phyloP scores from a whole-genome alignment of 2,113 vertebrate species.

The Chitala chitala region DNA sequence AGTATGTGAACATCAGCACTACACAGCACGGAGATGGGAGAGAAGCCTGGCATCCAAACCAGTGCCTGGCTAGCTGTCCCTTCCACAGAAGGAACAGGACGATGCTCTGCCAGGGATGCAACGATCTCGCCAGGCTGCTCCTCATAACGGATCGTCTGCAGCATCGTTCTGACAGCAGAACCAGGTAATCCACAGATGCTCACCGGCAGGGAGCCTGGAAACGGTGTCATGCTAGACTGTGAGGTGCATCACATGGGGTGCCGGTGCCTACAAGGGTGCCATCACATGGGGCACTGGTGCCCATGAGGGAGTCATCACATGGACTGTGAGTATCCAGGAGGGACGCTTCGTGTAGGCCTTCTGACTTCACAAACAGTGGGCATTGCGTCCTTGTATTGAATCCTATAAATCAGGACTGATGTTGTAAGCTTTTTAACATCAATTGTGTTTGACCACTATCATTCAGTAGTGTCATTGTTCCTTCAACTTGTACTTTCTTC shows the following conservation, averaged over 20 bases:
- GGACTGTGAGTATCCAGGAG: not conserved
- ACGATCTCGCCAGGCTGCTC: slow-evolving; percentile 39
- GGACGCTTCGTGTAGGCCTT: not conserved
- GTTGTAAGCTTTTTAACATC: no score
- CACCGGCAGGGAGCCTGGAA: slow-evolving; percentile 49
- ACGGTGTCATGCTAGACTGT: slow-evolving; percentile 50
- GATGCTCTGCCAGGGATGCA: slow-evolving; percentile 47
- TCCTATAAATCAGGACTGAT: no score
- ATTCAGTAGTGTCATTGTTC: no score
- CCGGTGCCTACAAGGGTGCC: not conserved
- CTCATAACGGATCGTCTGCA: slow-evolving; percentile 41
- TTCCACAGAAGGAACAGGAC: slow-evolving; percentile 24
- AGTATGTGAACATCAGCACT: not conserved
- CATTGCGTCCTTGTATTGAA: no score
- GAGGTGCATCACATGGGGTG: not conserved
- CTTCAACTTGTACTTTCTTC: no score
- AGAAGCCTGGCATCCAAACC: not conserved
- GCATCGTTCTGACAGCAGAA: slow-evolving; percentile 61
- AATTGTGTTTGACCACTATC: no score
- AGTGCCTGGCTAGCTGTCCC: not conserved
- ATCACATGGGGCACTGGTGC: not conserved
- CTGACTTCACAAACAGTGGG: no score
- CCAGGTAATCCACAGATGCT: slow-evolving; percentile 51
- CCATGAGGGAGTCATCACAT: not conserved
- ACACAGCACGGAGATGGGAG: slow-evolving; percentile 6